Evolutionary conservation across 1,140 invertebrate genomes (phyloP), one percentile per base, ranked within the genome.

Genomic region (Drosophila orena): DNA sequence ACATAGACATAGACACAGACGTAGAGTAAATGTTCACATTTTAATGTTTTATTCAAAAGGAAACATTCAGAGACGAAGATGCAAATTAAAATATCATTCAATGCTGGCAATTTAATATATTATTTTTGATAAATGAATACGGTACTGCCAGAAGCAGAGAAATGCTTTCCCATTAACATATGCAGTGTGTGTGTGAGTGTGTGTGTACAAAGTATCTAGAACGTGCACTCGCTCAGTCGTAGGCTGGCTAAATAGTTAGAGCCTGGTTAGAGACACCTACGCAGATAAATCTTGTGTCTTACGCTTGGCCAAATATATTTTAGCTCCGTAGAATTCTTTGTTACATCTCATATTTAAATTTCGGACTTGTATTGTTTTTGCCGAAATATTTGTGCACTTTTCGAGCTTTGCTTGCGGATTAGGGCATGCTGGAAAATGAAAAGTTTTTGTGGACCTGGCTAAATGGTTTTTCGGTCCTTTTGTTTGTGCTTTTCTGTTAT

Each of bases 1-100:
- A 61, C 70, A 66, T 34, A 69, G 62, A 69, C 53, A 40, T 34
- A 56, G 58, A 61, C 70, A 66, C 24, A 69, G 62, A 69, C 53
- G 35, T 34, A 56, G 61, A 75, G 72, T 35, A 75, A 66, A 75
- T 75, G 72, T 57, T 58, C 56, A 70, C 77, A 90, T 89, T 89
- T 89, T 80, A 89, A 89, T 89, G 84, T 89, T 89, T 89, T 89
- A 89, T 89, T 89, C 84, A 89, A 90, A 90, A 89, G 84, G 84
- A 89, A 89, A 88, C 83, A 89, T 69, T 83, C 79, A 66, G 66
- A 83, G 70, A 88, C 81, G 80, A 83, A 89, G 84, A 90, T 89
- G 79, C 85, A 89, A 89, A 89, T 89, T 89, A 89, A 89, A 89
- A 89, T 89, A 89, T 90, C 84, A 89, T 89, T 89, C 84, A 89